phyloP scores from a whole-genome alignment of 1,140 invertebrate species.

The Orussus abietinus region DNA sequence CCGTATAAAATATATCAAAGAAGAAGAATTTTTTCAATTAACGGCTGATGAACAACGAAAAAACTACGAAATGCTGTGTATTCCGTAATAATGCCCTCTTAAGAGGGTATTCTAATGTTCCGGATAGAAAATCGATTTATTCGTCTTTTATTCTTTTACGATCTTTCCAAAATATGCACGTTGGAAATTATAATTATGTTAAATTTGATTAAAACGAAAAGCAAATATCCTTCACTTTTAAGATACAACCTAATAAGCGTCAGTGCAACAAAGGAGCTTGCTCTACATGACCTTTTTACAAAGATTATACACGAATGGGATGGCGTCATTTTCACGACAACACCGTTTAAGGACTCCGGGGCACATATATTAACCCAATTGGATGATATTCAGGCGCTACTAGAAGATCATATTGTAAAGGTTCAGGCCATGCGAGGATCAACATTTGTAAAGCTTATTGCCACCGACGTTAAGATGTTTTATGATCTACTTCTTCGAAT shows the following conservation, averaged over 20 bases:
- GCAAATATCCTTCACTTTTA: conserved; percentile 15
- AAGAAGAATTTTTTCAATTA: no score
- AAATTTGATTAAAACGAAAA: conserved; percentile 10
- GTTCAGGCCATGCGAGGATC: conserved; percentile 86
- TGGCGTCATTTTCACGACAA: conserved; percentile 67
- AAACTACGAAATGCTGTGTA: no score
- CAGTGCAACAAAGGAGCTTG: conserved; percentile 84
- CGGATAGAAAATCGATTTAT: no score
- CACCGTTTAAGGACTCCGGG: conserved; percentile 74
- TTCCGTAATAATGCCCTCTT: no score
- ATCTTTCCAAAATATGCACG: not conserved
- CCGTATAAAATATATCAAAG: not conserved
- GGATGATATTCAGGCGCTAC: conserved; percentile 79
- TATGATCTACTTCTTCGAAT: conserved; percentile 75
- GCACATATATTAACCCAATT: conserved; percentile 74
- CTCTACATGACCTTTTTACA: conserved; percentile 71
- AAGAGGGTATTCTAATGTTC: no score
- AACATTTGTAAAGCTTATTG: conserved; percentile 87
- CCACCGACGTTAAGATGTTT: conserved; percentile 75
- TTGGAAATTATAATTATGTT: conserved; percentile 4
- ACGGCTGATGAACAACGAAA: no score
- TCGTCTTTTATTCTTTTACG: not conserved
- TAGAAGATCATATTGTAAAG: conserved; percentile 88
- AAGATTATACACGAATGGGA: conserved; percentile 87
- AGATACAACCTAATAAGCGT: conserved; percentile 80